phyloP scores from a whole-genome alignment of 2,113 vertebrate species.

The Ptilonorhynchus violaceus region DNA sequence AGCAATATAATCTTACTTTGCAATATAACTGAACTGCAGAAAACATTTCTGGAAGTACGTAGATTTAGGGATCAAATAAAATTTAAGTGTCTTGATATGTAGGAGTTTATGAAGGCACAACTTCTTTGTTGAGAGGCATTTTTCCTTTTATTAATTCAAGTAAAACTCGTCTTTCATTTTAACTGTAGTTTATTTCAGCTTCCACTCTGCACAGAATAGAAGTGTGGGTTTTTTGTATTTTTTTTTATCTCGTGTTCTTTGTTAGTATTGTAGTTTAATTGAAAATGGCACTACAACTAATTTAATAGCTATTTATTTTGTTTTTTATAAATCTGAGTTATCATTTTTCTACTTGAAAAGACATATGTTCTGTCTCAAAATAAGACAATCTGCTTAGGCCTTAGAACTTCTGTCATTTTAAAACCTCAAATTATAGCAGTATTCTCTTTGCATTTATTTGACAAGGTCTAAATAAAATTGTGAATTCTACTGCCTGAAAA shows the following conservation, averaged over 20 bases:
- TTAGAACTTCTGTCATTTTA: background rate
- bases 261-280: background rate
- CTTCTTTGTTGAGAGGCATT: constrained; percentile 72
- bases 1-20: constrained; percentile 78
- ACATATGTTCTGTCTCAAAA: background rate
- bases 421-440: background rate
- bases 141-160: constrained; percentile 74
- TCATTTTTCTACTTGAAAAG: background rate
- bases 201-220: background rate
- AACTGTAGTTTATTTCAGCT: constrained; percentile 50
- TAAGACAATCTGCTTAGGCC: background rate
- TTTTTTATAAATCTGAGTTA: background rate
- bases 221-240: background rate
- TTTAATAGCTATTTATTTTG: background rate
- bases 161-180: constrained; percentile 54
- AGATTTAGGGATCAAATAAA: constrained; percentile 75
- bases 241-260: background rate
- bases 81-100: constrained; percentile 68
- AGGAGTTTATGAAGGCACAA: constrained; percentile 73
- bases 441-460: background rate
- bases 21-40: constrained; percentile 73
- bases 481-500: background rate
- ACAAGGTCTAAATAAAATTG: background rate
- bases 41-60: constrained; percentile 69
- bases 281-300: background rate